phyloP scores from a whole-genome alignment of 2,888 invertebrate genomes.

The Nomada fabriciana region DNA sequence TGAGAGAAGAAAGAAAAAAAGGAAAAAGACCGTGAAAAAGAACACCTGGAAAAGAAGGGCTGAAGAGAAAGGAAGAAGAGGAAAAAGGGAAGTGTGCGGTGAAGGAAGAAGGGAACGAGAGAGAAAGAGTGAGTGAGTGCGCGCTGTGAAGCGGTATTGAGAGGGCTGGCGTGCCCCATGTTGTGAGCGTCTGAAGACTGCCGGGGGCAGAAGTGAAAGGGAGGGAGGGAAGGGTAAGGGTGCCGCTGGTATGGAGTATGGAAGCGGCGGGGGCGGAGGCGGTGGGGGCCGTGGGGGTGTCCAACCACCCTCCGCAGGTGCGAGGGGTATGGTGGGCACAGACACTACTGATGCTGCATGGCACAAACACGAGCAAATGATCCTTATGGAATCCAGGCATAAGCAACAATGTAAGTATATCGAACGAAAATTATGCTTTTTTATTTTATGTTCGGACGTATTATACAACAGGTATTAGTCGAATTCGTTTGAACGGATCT shows the following conservation, averaged over 20 bases:
- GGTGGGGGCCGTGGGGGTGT: slow-evolving; percentile 81
- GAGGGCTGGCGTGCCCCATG: slow-evolving; percentile 79
- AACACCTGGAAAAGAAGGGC: slow-evolving; percentile 27
- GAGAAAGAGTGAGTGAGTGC: slow-evolving; percentile 41
- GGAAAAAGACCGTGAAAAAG: slow-evolving; percentile 17
- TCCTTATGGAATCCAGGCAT: slow-evolving; percentile 84
- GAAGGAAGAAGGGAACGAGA: slow-evolving; percentile 31
- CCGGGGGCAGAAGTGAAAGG: slow-evolving; percentile 77
- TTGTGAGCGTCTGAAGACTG: slow-evolving; percentile 82
- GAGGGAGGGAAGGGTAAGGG: slow-evolving; percentile 72
- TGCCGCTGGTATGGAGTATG: slow-evolving; percentile 83
- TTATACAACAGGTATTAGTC: not conserved
- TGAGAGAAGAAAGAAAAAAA: slow-evolving; percentile 47
- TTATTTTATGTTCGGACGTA: not conserved
- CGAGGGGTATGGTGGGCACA: slow-evolving; percentile 81
- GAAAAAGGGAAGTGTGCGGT: slow-evolving; percentile 38
- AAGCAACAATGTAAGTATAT: slow-evolving; percentile 82
- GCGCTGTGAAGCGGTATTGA: slow-evolving; percentile 65
- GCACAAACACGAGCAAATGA: slow-evolving; percentile 84
- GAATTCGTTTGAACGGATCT: not conserved
- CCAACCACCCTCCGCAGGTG: slow-evolving; percentile 81
- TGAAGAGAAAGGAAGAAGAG: slow-evolving; percentile 32
- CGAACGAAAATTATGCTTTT: slow-evolving; percentile 20
- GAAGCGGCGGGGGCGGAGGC: slow-evolving; percentile 75
- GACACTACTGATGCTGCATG: slow-evolving; percentile 84